These are phyloP conservation scores for Eristalis pertinax DNA, from an alignment of 2,888 invertebrate genomes.

Conservation along the genomic window DNA sequence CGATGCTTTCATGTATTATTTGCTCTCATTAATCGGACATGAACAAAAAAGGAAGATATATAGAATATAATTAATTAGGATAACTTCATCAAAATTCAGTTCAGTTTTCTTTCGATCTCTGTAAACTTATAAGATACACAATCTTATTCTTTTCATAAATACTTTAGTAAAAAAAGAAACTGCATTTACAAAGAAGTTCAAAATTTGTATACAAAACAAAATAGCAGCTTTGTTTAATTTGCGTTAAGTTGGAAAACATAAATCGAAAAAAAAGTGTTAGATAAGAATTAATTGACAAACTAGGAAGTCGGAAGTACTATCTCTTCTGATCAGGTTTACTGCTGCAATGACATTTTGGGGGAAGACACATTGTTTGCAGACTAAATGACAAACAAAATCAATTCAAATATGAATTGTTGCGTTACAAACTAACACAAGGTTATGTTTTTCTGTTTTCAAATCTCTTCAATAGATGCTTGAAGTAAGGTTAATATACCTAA, in stretches of 20 bases:
- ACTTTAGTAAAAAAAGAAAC: not conserved
- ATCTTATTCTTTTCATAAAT: not conserved
- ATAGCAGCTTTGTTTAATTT: not conserved
- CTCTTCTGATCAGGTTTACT: not conserved
- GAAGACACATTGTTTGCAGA: not conserved
- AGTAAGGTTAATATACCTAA: not conserved
- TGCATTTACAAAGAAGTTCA: not conserved
- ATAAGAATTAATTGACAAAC: not conserved
- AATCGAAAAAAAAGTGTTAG: not conserved
- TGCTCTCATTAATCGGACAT: not conserved
- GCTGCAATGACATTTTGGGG: not conserved
- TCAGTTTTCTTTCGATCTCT: conserved; percentile 5
- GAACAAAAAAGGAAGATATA: not conserved
- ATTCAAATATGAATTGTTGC: not conserved
- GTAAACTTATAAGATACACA: conserved; percentile 5
- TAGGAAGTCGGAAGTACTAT: not conserved
- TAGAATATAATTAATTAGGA: not conserved
- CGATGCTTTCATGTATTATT: not conserved
- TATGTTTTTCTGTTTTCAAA: not conserved
- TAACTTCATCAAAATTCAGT: conserved; percentile 20
- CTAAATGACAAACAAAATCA: not conserved
- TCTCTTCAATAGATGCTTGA: not conserved
- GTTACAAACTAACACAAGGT: not conserved
- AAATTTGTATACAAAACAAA: not conserved
- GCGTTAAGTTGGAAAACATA: not conserved